Evolutionary conservation across 2,113 vertebrate genomes (phyloP).

Genomic region (Chlamydotis undulata): DNA sequence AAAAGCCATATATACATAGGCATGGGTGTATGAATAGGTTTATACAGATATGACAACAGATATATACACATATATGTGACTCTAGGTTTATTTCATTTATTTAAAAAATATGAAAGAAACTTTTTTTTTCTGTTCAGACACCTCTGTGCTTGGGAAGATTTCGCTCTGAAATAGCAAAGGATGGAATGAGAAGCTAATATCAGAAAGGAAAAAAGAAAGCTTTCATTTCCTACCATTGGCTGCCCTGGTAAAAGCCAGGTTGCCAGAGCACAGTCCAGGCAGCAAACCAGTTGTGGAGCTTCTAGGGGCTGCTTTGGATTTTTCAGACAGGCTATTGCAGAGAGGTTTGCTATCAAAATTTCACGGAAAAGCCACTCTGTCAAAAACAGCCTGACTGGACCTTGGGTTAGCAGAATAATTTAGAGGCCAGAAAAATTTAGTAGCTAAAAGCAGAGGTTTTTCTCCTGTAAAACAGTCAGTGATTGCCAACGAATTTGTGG

Average conservation of each 20-base stretch:
- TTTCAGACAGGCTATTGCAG: neutral
- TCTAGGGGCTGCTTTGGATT: neutral
- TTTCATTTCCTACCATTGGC: neutral
- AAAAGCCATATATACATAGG: neutral
- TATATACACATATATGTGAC: accelerated
- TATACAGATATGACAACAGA: neutral
- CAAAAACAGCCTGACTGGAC: neutral
- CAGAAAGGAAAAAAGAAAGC: neutral
- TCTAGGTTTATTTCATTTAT: neutral
- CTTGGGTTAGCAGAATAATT: neutral
- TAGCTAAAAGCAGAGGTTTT: neutral
- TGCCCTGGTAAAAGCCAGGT: neutral
- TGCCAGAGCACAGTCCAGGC: neutral
- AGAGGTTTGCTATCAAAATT: neutral
- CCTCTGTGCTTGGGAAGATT: neutral
- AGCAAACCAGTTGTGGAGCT: neutral
- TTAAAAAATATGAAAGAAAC: neutral
- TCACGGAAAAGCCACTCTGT: neutral
- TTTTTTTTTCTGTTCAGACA: neutral
- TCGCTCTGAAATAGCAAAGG: neutral
- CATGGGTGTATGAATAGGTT: neutral
- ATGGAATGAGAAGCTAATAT: neutral
- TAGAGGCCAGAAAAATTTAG: neutral
- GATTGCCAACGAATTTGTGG: neutral
- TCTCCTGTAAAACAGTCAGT: neutral